Percentiles rank a stretch among this genome's conserved stretches.
phyloP scores from a whole-genome alignment of 2,113 vertebrate species.

The Poicephalus meyeri region DNA sequence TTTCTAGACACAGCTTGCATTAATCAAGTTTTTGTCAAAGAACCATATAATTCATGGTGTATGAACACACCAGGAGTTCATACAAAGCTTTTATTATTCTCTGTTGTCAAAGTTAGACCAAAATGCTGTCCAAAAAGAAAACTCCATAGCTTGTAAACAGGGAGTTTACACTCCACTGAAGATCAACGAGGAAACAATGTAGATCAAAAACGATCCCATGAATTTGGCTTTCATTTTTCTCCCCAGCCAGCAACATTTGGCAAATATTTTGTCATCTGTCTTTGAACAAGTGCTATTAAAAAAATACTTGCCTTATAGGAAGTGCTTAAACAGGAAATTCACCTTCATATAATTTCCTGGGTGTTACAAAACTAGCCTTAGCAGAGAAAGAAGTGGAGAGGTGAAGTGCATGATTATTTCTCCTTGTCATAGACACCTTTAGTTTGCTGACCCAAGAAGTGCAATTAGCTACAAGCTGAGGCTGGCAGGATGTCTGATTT shows the following conservation, averaged over 20 bases:
- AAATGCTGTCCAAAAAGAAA: conserved; percentile 2
- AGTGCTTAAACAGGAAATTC: conserved; percentile 58
- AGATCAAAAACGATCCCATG: not conserved
- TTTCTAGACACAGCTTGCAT: not conserved
- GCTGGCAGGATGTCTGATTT: not conserved
- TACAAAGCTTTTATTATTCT: conserved; percentile 11
- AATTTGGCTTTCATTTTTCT: conserved; percentile 17
- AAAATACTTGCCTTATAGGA: not conserved
- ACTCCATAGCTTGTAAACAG: not conserved
- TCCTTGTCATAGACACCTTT: not conserved
- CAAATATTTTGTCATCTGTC: not conserved
- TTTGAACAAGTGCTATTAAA: conserved; percentile 53
- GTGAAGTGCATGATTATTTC: not conserved
- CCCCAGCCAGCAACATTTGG: not conserved
- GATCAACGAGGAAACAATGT: not conserved
- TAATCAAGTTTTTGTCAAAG: conserved; percentile 18
- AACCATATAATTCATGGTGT: not conserved
- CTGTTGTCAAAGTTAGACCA: not conserved
- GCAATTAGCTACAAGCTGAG: not conserved
- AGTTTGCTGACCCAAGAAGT: conserved; percentile 19
- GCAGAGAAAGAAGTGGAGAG: not conserved
- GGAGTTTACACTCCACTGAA: not conserved
- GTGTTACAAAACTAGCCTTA: not conserved
- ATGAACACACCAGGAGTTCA: conserved; percentile 17
- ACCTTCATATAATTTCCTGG: not conserved